Conservation (phyloP, 1,140 invertebrate species). For the Amphibalanus amphitrite region DNA sequence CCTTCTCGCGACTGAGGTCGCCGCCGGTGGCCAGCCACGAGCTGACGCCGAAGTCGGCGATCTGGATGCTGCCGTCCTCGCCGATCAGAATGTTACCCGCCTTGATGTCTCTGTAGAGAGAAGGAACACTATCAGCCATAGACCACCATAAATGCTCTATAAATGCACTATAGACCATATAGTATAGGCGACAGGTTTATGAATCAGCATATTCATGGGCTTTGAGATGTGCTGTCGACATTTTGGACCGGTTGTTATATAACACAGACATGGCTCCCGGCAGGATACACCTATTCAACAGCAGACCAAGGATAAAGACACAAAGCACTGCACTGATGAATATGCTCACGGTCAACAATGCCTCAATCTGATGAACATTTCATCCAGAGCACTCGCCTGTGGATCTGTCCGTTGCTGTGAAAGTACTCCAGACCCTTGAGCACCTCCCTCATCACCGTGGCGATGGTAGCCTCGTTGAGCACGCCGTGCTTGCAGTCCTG, state of each 20-base stretch:
- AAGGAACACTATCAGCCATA: not conserved
- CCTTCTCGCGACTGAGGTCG: slow-evolving; percentile 78
- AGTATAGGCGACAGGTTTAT: too few relatives aligned
- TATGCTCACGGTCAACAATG: too few relatives aligned
- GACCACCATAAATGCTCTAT: too few relatives aligned
- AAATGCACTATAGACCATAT: too few relatives aligned
- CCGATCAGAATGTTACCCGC: slow-evolving; percentile 96
- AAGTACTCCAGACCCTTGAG: slow-evolving; percentile 97
- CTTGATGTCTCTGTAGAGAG: slow-evolving; percentile 70
- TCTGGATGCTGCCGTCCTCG: slow-evolving; percentile 95
- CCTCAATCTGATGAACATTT: too few relatives aligned
- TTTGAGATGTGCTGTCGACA: too few relatives aligned
- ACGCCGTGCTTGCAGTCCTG: slow-evolving; percentile 87
- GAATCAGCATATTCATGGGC: too few relatives aligned
- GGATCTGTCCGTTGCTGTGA: slow-evolving; percentile 97
- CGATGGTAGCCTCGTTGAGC: slow-evolving; percentile 93
- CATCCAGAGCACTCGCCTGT: slow-evolving; percentile 56
- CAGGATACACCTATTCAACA: too few relatives aligned
- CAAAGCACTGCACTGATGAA: slow-evolving; percentile 3
- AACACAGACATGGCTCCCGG: too few relatives aligned
- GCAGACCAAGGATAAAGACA: not conserved
- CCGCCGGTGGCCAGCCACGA: slow-evolving; percentile 81
- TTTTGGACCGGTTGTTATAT: too few relatives aligned
- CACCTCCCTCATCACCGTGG: slow-evolving; percentile 96
- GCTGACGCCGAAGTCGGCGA: slow-evolving; percentile 87